Conservation (phyloP, 2,797 vertebrate species). For the Taenioides sp. region DNA sequence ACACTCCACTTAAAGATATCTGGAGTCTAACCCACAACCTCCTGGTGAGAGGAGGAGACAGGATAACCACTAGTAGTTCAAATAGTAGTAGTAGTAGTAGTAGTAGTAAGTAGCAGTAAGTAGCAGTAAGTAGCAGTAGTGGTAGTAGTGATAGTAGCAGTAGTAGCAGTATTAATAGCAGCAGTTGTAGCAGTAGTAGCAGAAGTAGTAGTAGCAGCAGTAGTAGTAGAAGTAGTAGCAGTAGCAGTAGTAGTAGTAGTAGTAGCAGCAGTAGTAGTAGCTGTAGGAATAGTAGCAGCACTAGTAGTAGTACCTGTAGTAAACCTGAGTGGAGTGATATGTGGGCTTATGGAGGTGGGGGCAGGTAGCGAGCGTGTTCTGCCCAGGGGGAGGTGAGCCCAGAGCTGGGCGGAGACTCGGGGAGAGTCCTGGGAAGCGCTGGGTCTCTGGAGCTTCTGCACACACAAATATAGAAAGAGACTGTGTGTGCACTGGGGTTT, state of each 20-base stretch:
- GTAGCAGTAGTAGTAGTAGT: not conserved
- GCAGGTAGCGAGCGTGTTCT: constrained; percentile 85
- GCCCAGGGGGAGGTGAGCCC: constrained; percentile 82
- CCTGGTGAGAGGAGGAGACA: too few species aligned
- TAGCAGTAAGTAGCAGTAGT: not conserved
- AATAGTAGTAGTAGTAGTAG: not conserved
- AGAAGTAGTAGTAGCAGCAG: not conserved
- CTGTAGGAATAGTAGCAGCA: not conserved
- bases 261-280: not conserved
- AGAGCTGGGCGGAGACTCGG: constrained; percentile 80
- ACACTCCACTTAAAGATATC: too few species aligned
- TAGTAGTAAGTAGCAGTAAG: not conserved
- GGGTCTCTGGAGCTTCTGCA: constrained; percentile 80
- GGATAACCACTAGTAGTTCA: not conserved
- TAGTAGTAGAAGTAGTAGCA: not conserved
- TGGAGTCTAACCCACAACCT: too few species aligned
- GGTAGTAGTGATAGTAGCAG: too few species aligned
- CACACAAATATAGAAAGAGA: constrained; percentile 5
- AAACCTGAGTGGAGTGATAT: constrained; percentile 76
- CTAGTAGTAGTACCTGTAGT: not conserved
- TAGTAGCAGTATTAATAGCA: too few species aligned
- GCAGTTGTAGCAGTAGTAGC: not conserved
- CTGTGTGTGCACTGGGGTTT: too few species aligned
- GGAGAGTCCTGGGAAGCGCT: constrained; percentile 84
- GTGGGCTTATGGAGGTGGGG: constrained; percentile 61